Percentiles rank a stretch among this genome's conserved stretches.
These are phyloP conservation scores for Leptinotarsa lineolata DNA, from an alignment of 1,140 invertebrate genomes.

Conservation along the genomic window DNA sequence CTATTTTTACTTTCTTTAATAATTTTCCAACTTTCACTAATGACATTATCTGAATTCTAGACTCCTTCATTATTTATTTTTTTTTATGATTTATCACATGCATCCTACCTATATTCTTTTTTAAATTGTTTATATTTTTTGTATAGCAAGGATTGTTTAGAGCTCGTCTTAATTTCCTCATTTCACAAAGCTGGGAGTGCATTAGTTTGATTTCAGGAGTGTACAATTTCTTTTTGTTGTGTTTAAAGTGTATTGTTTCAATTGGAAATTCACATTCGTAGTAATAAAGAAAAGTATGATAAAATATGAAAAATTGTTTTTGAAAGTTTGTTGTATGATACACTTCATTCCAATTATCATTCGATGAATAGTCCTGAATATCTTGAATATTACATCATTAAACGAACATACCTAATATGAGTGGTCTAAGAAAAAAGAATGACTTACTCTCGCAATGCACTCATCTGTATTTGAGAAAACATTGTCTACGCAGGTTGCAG, in stretches of 20 bases:
- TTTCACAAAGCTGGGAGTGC: slow-evolving; percentile 13
- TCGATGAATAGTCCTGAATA: too few relatives aligned
- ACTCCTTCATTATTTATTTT: too few relatives aligned
- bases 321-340: slow-evolving; percentile 17
- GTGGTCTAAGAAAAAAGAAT: slow-evolving; percentile 21
- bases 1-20: slow-evolving; percentile 20
- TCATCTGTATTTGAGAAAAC: slow-evolving; percentile 22
- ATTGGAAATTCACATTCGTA: slow-evolving; percentile 18
- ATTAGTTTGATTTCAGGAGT: slow-evolving; percentile 12
- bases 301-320: slow-evolving; percentile 20
- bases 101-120: too few relatives aligned
- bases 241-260: slow-evolving; percentile 20
- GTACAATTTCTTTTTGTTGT: slow-evolving; percentile 17
- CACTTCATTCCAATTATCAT: slow-evolving; percentile 18
- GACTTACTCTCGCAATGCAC: slow-evolving; percentile 14
- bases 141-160: slow-evolving; percentile 11
- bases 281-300: slow-evolving; percentile 21
- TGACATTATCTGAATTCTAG: too few relatives aligned
- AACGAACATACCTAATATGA: slow-evolving; percentile 19
- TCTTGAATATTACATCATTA: slow-evolving; percentile 18
- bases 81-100: too few relatives aligned
- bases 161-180: slow-evolving; percentile 17
- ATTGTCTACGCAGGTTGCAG: slow-evolving; percentile 16
- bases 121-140: slow-evolving; percentile 12
- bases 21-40: slow-evolving; percentile 15